A percentile compares a stretch with the other conserved stretches of the same genome.
Conservation (phyloP, 1,140 invertebrate genomes). For the Hypsibius dujardini region DNA sequence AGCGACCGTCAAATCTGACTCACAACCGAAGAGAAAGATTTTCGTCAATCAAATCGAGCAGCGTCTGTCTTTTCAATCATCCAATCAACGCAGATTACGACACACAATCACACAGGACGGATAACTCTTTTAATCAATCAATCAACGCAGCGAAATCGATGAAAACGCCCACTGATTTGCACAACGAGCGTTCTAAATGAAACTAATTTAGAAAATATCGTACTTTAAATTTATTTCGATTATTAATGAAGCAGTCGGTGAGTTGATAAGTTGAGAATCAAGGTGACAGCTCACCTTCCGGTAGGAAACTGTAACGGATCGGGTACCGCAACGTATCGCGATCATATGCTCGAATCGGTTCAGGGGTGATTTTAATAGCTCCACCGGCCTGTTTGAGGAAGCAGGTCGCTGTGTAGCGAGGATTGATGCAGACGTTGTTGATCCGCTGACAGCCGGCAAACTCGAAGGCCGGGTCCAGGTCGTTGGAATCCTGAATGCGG, state of each 20-base stretch:
- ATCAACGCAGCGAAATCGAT: too few species aligned
- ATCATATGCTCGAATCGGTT: constrained; percentile 68
- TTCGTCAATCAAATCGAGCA: too few species aligned
- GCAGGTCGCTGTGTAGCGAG: constrained; percentile 23
- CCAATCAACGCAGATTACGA: too few species aligned
- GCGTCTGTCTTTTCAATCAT: too few species aligned
- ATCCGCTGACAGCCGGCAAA: constrained; percentile 39
- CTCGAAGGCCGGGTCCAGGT: constrained; percentile 15
- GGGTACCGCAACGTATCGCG: constrained; percentile 64
- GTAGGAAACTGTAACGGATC: constrained; percentile 53
- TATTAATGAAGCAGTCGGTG: background rate
- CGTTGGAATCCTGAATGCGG: constrained; percentile 10
- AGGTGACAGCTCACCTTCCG: background rate
- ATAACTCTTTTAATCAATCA: too few species aligned
- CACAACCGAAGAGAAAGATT: too few species aligned
- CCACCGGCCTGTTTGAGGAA: constrained; percentile 37
- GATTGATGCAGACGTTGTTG: constrained; percentile 24
- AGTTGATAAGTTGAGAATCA: too few species aligned
- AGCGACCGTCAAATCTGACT: too few species aligned
- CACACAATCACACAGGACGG: too few species aligned
- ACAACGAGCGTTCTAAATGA: too few species aligned
- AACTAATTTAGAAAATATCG: too few species aligned
- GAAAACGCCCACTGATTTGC: too few species aligned
- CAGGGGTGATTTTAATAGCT: constrained; percentile 59
- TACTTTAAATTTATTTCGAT: constrained; percentile 3